Evolutionary conservation across 1,140 invertebrate species (phyloP), one percentile per base, ranked within the genome.

Genomic region (Pomacea maculata): DNA sequence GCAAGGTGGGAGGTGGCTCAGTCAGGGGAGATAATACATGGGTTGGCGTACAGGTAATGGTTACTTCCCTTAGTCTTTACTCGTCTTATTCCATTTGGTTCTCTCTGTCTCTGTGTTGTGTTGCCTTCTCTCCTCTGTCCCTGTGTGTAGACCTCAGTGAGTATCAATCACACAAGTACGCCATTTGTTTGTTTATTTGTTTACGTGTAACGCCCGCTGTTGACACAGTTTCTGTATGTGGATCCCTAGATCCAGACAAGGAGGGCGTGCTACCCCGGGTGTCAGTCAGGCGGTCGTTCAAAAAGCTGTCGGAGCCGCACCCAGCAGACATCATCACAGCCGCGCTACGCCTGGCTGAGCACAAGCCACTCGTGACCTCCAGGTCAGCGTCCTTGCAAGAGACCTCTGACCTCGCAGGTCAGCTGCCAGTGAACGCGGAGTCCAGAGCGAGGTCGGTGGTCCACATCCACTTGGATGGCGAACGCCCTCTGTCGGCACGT

Each of bases 241-340:
- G 21, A 1, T 70, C 68, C 67, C 25, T 11, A n/a, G 52, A 25
- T 29, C 11, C 63, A 63, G n/a, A 68, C 17, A 11, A 55, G 52
- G 65, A 54, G 29, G 25, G 71, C 54, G 67, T 78, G 7, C 34
- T 71, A 25, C 78, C 76, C 61, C 75, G 21, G 9, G 29, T 72
- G 10, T 25, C 45, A 7, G 54, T 19, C 11, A 29, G 75, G n/a
- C 78, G 82, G 67, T 68, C 77, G 7, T 81, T 83, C 77, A 81
- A 83, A 65, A 83, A 83, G 45, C 80, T 83, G 15, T 83, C 82
- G 6, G 82, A 79, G 65, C 82, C 82, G 1, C 61, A 78, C 8
- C 71, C 71, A 34, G 45, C 76, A 21, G 82, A 83, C 72, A 57
- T 83, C 77, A 83, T 83, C 65, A 54, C 76, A 5, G 76, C 82